Percentiles rank a stretch among this genome's conserved stretches.
Evolutionary conservation across 2,113 vertebrate species (phyloP).

Genomic region (Leucopternis melanops): DNA sequence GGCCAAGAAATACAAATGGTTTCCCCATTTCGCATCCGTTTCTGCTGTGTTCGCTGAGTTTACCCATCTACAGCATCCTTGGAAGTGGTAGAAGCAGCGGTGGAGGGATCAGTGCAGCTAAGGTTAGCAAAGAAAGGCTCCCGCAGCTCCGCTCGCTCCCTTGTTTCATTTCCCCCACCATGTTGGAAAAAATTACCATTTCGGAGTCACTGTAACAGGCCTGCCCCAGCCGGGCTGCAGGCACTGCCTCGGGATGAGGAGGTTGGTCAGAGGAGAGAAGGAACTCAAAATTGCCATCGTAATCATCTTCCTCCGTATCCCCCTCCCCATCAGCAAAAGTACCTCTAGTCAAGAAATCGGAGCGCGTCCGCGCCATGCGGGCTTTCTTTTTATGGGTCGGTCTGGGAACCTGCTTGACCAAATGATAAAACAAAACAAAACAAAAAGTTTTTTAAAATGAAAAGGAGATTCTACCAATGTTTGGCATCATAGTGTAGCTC

Average conservation of each 20-base stretch:
- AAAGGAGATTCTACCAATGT: constrained; percentile 43
- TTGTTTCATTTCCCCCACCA: constrained; percentile 2
- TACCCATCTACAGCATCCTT: constrained; percentile 43
- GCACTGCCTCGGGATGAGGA: constrained; percentile 79
- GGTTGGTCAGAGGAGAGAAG: constrained; percentile 79
- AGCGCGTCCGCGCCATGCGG: constrained; percentile 98
- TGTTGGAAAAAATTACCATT: constrained; percentile 89
- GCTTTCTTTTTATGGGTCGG: constrained; percentile 97
- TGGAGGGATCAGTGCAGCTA: constrained; percentile 71
- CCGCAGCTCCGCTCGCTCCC: constrained; percentile 49
- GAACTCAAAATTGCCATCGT: constrained; percentile 79
- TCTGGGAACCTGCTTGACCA: constrained; percentile 82
- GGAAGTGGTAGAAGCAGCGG: constrained; percentile 61
- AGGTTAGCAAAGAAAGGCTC: constrained; percentile 78
- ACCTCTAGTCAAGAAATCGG: constrained; percentile 98
- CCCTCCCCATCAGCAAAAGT: constrained; percentile 85
- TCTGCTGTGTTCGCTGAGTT: constrained; percentile 48
- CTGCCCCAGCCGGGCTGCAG: constrained; percentile 80
- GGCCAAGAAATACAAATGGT: background rate
- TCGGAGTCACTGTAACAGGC: constrained; percentile 99
- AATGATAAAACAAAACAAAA: constrained; percentile 77
- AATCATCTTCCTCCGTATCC: constrained; percentile 95
- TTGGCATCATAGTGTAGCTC: background rate
- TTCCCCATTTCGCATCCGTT: background rate
- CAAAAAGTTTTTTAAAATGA: constrained; percentile 50